These are phyloP conservation scores for Globodera rostochiensis DNA, from an alignment of 1,140 invertebrate species.

Conservation along the genomic window DNA sequence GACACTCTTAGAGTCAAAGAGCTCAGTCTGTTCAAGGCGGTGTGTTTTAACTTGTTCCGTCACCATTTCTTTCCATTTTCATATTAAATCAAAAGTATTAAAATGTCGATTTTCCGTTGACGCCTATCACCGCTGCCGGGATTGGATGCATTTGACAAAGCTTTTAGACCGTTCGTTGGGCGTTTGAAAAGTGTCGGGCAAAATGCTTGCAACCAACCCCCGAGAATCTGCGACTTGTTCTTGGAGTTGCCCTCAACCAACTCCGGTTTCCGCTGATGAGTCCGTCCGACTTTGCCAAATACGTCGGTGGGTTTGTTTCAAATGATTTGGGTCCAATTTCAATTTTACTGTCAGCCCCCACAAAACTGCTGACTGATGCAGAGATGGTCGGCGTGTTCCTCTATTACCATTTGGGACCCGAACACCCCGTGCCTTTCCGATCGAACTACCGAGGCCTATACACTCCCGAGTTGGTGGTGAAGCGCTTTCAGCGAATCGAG, in stretches of 20 bases:
- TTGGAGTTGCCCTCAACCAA: conserved; percentile 74
- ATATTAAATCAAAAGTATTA: no score
- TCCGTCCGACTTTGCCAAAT: conserved; percentile 82
- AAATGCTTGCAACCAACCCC: conserved; percentile 73
- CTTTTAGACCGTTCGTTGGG: conserved; percentile 72
- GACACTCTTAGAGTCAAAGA: conserved; percentile 82
- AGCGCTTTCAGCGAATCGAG: conserved; percentile 80
- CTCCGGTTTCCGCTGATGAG: conserved; percentile 85
- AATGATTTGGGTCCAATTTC: not conserved
- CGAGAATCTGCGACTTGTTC: conserved; percentile 75
- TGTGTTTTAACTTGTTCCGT: conserved; percentile 44
- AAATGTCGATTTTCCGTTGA: no score
- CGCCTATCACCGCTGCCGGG: no score
- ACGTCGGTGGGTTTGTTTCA: conserved; percentile 71
- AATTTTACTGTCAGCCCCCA: conserved; percentile 45
- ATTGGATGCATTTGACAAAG: not conserved
- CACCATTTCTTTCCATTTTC: no score
- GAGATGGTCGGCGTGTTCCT: conserved; percentile 71
- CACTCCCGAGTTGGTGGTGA: conserved; percentile 75
- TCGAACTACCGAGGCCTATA: conserved; percentile 54
- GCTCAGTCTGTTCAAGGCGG: conserved; percentile 78
- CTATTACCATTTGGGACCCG: conserved; percentile 67
- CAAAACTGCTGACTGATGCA: conserved; percentile 76
- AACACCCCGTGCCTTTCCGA: conserved; percentile 60
- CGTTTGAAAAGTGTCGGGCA: conserved; percentile 77